Percentiles rank a stretch among this genome's conserved stretches.
Evolutionary conservation across 2,888 invertebrate species (phyloP).

Genomic region (Allacma fusca): DNA sequence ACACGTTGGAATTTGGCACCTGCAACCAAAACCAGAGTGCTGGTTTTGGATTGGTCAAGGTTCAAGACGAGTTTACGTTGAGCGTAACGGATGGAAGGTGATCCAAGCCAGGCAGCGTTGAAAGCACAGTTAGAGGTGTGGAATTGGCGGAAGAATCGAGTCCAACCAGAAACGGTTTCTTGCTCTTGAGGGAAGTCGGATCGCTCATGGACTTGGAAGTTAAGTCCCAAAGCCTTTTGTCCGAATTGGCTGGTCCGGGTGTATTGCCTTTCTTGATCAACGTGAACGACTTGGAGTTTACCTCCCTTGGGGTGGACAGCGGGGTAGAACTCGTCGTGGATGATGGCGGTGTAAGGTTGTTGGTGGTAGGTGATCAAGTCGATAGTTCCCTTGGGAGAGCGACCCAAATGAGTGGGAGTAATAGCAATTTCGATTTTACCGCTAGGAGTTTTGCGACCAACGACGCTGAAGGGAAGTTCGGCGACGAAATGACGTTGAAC

Average conservation of each 20-base stretch:
- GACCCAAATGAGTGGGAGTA: conserved; percentile 56
- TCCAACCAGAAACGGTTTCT: conserved; percentile 54
- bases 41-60: conserved; percentile 56
- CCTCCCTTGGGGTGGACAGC: conserved; percentile 58
- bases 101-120: conserved; percentile 50
- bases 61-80: conserved; percentile 55
- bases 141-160: conserved; percentile 48
- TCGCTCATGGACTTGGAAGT: conserved; percentile 47
- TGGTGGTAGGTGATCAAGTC: too few relatives aligned
- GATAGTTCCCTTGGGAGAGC: conserved; percentile 54
- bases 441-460: conserved; percentile 47
- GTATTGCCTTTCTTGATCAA: conserved; percentile 44
- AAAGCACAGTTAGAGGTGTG: conserved; percentile 47
- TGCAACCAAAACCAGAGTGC: conserved; percentile 44
- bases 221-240: conserved; percentile 51
- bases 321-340: conserved; percentile 53
- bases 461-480: conserved; percentile 56
- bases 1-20: too few relatives aligned
- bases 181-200: conserved; percentile 55
- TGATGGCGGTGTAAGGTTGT: conserved; percentile 57
- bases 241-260: conserved; percentile 34
- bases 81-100: conserved; percentile 54
- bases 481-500: conserved; percentile 56
- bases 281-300: conserved; percentile 54
- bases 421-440: conserved; percentile 55